Percentiles rank a stretch among this genome's conserved stretches.
Conservation (phyloP, 2,888 invertebrate species). For the Cantharis nigra region DNA sequence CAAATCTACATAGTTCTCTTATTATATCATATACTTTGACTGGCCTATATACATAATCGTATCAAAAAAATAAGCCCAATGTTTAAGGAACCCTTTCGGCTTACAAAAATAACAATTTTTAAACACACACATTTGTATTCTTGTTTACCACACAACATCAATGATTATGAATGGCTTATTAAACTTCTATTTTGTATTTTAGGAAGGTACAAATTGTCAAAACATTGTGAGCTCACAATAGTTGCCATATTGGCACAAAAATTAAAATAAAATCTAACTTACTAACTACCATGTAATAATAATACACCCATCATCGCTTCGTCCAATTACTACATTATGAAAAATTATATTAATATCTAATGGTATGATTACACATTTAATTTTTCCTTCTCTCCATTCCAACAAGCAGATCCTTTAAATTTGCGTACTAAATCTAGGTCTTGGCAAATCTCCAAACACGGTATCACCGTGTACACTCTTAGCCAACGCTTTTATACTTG, state of each 20-base stretch:
- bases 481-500: constrained; percentile 89
- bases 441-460: constrained; percentile 85
- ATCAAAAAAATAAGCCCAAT: constrained; percentile 8
- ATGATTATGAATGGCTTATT: background rate
- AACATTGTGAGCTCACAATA: background rate
- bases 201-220: background rate
- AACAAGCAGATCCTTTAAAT: constrained; percentile 61
- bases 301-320: background rate
- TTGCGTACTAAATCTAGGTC: constrained; percentile 83
- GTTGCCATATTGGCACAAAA: background rate
- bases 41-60: constrained; percentile 7
- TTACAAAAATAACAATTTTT: constrained; percentile 24
- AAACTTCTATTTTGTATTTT: background rate
- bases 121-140: constrained; percentile 10
- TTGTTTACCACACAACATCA: constrained; percentile 6
- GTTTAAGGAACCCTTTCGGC: constrained; percentile 8
- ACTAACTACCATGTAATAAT: background rate
- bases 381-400: background rate
- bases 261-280: background rate
- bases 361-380: background rate
- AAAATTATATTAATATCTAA: background rate
- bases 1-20: background rate
- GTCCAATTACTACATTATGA: constrained; percentile 5
- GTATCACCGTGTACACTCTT: constrained; percentile 87
- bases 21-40: constrained; percentile 3